These are phyloP conservation scores for Rhagologus leucostigma DNA, from an alignment of 2,113 vertebrate species.

Conservation along the genomic window DNA sequence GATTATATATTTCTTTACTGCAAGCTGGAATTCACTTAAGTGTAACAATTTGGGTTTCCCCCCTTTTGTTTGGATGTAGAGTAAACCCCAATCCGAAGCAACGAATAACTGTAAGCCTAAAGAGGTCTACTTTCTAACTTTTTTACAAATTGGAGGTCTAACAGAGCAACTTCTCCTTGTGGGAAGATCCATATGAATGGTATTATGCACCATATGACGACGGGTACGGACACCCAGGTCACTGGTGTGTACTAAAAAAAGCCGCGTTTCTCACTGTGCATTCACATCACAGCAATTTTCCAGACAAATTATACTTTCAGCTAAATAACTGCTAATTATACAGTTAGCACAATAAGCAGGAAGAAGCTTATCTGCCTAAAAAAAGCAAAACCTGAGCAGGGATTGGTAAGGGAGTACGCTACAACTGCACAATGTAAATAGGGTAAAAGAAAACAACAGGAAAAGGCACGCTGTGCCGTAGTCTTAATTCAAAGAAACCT, in stretches of 20 bases:
- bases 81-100: background rate
- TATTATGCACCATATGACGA: background rate
- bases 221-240: background rate
- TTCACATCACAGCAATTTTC: background rate
- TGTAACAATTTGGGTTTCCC: background rate
- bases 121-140: background rate
- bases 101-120: background rate
- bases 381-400: background rate
- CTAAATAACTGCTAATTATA: background rate
- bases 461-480: background rate
- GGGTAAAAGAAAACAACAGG: background rate
- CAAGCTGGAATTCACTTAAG: background rate
- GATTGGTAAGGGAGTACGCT: background rate
- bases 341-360: background rate
- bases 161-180: background rate
- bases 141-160: background rate
- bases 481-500: background rate
- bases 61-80: background rate
- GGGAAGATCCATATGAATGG: background rate
- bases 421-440: background rate
- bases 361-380: background rate
- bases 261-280: background rate
- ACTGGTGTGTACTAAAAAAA: background rate
- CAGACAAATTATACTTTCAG: background rate
- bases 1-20: background rate